Base-by-base conservation (phyloP, 2,888 invertebrate species). In the Vanessa cardui region DNA sequence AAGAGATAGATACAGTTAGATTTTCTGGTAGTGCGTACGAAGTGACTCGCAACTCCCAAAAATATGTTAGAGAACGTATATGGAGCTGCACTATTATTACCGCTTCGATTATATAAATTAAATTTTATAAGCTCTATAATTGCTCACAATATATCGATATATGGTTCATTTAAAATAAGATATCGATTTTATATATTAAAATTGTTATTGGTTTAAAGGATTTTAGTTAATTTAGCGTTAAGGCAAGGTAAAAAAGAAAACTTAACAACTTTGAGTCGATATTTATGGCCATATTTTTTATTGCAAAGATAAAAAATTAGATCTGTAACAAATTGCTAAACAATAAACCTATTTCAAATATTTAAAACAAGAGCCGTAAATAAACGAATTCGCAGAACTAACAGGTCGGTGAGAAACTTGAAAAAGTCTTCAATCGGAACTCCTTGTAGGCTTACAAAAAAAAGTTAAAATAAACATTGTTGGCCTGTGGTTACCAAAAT, bases 1-100 rank as follows among this genome's bases (percentile, higher is more conserved):
- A 74, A 75, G 75, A 77, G 70, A 78, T 71, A 78, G 69, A 64
- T 85, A 90, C 90, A 86, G 91, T 91, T 90, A 88, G 73, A 78
- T 85, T 83, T 80, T 82, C 81, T 80, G 80, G 82, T 77, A 78
- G 80, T 81, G 80, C 77, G 75, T 80, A 78, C 75, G 76, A 79
- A 84, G 80, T 80, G 78, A 81, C 79, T 81, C 80, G 81, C 78
- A 83, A 83, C 83, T 78, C 62, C 63, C 49, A 68, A 70, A 68
- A 58, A n/a, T 58, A 66, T 31, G 56, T 47, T 45, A 60, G 18
- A 44, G 63, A 60, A 64, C 16, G 50, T 52, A 54, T n/a, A 26
- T 52, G 31, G 26, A 16, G 52, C 31, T 54, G 1, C 31, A 31
- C 12, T 45, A 50, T 59, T 63, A 52, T 59, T 64, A 56, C 5